A percentile compares a stretch with the other conserved stretches of the same genome.
phyloP scores from a whole-genome alignment of 2,113 vertebrate genomes.

The Psilopsiagon aymara region DNA sequence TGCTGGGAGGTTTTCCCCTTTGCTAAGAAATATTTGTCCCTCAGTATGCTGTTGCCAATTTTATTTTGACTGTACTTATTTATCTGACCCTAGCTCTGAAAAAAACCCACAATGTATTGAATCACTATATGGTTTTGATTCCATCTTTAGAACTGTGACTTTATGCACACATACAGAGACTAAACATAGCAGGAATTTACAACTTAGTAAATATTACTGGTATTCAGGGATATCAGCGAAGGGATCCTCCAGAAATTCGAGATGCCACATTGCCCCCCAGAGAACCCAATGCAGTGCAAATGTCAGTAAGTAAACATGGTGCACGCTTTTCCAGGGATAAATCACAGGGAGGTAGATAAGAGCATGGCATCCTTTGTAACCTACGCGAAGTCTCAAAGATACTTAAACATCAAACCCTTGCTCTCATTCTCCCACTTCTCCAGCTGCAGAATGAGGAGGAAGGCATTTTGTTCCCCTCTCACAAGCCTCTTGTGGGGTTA shows the following conservation, averaged over 20 bases:
- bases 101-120: background rate
- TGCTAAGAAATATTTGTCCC: background rate
- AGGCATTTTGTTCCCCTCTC: background rate
- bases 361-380: background rate
- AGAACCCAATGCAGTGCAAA: background rate
- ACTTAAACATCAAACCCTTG: background rate
- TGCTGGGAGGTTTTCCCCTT: background rate
- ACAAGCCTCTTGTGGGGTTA: background rate
- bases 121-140: background rate
- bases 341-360: background rate
- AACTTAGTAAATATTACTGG: background rate
- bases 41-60: background rate
- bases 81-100: background rate
- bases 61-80: background rate
- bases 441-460: background rate
- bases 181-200: conserved; percentile 2
- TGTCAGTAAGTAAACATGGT: background rate
- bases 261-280: background rate
- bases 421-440: background rate
- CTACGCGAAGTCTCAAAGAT: background rate
- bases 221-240: background rate
- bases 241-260: background rate
- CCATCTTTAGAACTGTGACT: background rate
- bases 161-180: background rate
- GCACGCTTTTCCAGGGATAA: background rate